These are phyloP conservation scores for Hesperophylax magnus DNA, from an alignment of 1,140 invertebrate genomes.

Conservation along the genomic window DNA sequence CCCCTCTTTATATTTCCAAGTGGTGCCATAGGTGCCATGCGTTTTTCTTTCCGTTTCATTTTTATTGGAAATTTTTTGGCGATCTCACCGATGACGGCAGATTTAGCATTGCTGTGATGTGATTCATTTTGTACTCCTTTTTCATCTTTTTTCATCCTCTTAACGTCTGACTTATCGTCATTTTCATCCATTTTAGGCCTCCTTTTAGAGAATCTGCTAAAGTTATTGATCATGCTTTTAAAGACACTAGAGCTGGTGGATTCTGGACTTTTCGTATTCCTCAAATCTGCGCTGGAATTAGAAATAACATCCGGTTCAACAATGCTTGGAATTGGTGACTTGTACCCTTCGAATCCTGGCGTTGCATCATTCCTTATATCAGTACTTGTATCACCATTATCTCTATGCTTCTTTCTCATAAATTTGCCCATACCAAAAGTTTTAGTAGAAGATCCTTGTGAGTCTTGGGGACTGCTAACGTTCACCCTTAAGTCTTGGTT, in stretches of 20 bases:
- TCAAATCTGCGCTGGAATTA: conserved; percentile 14
- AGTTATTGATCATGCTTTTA: conserved; percentile 45
- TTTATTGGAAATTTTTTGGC: conserved; percentile 41
- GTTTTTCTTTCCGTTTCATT: conserved; percentile 41
- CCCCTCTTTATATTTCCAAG: conserved; percentile 56
- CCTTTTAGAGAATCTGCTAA: conserved; percentile 48
- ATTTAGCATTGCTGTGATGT: neutral
- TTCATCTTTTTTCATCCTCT: conserved; percentile 40
- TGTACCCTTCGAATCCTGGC: neutral
- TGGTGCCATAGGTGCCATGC: conserved; percentile 51
- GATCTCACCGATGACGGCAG: conserved; percentile 27
- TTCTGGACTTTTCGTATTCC: conserved; percentile 42
- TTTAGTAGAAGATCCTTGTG: conserved; percentile 15
- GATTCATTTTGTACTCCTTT: neutral
- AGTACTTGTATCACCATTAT: neutral
- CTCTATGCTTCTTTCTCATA: conserved; percentile 44
- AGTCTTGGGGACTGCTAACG: conserved; percentile 57
- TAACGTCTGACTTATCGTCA: conserved; percentile 4
- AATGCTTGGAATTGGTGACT: conserved; percentile 19
- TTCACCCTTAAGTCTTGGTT: conserved; percentile 64
- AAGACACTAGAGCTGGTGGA: conserved; percentile 44
- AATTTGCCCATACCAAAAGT: conserved; percentile 53
- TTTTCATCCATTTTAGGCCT: neutral
- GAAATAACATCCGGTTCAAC: conserved; percentile 20
- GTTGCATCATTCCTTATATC: neutral